A percentile compares a stretch with the other conserved stretches of the same genome.
Conservation (phyloP, 2,113 vertebrate genomes). For the Psilopsiagon aurifrons region DNA sequence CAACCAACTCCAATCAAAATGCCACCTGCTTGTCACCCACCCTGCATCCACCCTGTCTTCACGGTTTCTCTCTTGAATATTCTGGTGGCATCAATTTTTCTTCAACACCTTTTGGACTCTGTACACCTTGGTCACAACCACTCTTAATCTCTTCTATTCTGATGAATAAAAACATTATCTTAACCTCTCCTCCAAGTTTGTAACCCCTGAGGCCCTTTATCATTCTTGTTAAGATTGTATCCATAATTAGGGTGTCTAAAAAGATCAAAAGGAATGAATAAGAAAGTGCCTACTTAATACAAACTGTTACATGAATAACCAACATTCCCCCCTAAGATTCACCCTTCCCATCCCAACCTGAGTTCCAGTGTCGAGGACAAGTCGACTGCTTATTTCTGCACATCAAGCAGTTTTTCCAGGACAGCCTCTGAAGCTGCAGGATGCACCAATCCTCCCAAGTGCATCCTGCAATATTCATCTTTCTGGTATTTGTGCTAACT, state of each 20-base stretch:
- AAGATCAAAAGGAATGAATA: not conserved
- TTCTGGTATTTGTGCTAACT: not conserved
- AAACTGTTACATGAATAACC: conserved; percentile 30
- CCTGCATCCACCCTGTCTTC: not conserved
- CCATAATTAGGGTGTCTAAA: conserved; percentile 24
- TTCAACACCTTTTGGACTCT: conserved; percentile 13
- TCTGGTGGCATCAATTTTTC: not conserved
- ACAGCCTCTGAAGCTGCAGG: not conserved
- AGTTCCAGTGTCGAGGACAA: not conserved
- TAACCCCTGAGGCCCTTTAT: conserved; percentile 41
- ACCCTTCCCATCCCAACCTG: not conserved
- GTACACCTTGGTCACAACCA: conserved; percentile 1
- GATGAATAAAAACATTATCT: conserved; percentile 62
- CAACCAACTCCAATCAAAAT: not conserved
- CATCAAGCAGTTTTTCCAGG: not conserved
- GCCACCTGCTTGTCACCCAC: not conserved
- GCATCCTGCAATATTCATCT: not conserved
- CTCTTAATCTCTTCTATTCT: conserved; percentile 42
- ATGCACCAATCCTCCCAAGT: not conserved
- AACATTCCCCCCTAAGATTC: not conserved
- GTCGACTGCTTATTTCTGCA: not conserved
- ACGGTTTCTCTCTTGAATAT: not conserved
- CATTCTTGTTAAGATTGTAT: conserved; percentile 36
- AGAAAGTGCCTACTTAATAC: conserved; percentile 2
- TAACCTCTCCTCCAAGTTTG: conserved; percentile 37